A percentile compares a stretch with the other conserved stretches of the same genome.
Evolutionary conservation across 2,113 vertebrate genomes (phyloP).

Genomic region (Maccullochella peelii): DNA sequence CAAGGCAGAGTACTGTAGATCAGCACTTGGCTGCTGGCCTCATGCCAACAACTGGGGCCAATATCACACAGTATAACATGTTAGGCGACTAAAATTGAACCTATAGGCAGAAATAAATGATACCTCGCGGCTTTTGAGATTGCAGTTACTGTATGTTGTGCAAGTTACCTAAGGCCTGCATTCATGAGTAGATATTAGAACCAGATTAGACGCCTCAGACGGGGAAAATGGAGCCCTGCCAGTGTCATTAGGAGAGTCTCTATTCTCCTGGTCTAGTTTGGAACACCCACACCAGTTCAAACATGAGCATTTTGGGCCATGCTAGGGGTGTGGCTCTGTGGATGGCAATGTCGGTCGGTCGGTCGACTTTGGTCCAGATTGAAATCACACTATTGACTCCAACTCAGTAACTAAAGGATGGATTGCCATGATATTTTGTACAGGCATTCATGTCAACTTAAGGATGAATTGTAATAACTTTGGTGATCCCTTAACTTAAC

Average conservation of each 20-base stretch:
- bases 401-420: neutral
- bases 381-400: no score
- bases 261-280: neutral
- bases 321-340: no score
- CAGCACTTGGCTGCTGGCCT: constrained; percentile 33
- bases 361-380: neutral
- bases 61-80: neutral
- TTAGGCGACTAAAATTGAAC: neutral
- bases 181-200: neutral
- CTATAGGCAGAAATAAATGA: neutral
- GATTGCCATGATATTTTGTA: neutral
- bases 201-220: neutral
- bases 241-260: neutral
- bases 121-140: neutral
- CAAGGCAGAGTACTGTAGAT: constrained; percentile 20
- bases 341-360: neutral
- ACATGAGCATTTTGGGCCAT: neutral
- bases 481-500: no score
- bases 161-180: neutral
- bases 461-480: no score
- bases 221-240: neutral
- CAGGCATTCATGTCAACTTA: neutral
- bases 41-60: constrained; percentile 21
- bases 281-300: neutral
- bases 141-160: neutral